These are phyloP conservation scores for Torymus aiolomorphi DNA, from an alignment of 2,888 invertebrate species.

Conservation along the genomic window DNA sequence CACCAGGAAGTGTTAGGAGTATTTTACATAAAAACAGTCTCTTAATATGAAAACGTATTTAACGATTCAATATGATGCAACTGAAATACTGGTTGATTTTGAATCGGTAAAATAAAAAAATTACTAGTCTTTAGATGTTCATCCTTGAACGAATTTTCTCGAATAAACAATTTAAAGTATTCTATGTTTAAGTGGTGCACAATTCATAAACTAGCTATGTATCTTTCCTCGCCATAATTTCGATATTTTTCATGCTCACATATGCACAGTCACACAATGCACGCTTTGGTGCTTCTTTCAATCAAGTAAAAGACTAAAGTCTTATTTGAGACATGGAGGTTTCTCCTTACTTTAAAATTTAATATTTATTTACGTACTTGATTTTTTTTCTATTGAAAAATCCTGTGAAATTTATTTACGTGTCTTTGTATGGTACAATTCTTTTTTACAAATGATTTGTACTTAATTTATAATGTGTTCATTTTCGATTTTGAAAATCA, in stretches of 20 bases:
- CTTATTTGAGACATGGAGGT: constrained; percentile 20
- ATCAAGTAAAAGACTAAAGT: constrained; percentile 38
- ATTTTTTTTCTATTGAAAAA: too few relatives aligned
- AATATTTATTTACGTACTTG: too few relatives aligned
- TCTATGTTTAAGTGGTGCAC: constrained; percentile 16
- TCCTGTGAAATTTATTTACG: too few relatives aligned
- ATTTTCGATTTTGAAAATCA: too few relatives aligned
- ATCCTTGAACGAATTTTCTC: constrained; percentile 10
- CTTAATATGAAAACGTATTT: background rate
- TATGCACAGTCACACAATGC: background rate
- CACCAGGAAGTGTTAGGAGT: constrained; percentile 17
- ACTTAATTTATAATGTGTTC: too few relatives aligned
- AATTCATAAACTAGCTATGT: background rate
- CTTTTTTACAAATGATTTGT: too few relatives aligned
- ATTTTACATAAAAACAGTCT: constrained; percentile 36
- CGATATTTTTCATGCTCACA: constrained; percentile 1
- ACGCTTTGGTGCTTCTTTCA: background rate
- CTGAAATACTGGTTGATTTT: constrained; percentile 24
- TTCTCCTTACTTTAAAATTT: constrained; percentile 20
- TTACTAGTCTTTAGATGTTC: constrained; percentile 34
- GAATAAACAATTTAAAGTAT: constrained; percentile 3
- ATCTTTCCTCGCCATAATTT: background rate
- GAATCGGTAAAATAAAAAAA: background rate
- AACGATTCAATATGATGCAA: constrained; percentile 13
- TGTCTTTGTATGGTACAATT: too few relatives aligned